phyloP scores from a whole-genome alignment of 2,888 invertebrate species.

The Drosophila niveifrons region DNA sequence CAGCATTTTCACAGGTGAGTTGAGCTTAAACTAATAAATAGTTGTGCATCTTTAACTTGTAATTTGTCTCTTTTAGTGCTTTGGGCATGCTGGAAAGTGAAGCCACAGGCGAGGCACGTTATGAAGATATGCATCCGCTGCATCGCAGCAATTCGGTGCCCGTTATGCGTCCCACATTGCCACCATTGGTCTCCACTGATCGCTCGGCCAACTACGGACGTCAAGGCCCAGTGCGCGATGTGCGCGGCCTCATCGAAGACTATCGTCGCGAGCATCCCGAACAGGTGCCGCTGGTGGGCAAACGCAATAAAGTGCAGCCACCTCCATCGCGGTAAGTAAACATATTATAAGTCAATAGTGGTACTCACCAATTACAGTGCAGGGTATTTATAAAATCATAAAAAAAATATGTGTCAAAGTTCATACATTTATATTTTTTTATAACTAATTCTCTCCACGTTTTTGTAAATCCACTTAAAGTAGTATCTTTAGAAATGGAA shows the following conservation, averaged over 20 bases:
- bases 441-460: too few species aligned
- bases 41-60: background rate
- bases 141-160: slow-evolving; percentile 46
- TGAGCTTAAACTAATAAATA: background rate
- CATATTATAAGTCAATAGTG: too few species aligned
- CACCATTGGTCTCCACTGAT: slow-evolving; percentile 19
- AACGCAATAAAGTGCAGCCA: slow-evolving; percentile 86
- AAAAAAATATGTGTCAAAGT: too few species aligned
- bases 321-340: slow-evolving; percentile 28
- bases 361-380: too few species aligned
- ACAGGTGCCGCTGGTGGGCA: slow-evolving; percentile 89
- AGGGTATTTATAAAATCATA: too few species aligned
- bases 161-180: slow-evolving; percentile 38
- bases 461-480: too few species aligned
- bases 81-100: slow-evolving; percentile 40
- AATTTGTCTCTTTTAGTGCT: slow-evolving; percentile 26
- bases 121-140: slow-evolving; percentile 16
- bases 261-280: slow-evolving; percentile 92
- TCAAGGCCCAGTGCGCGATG: slow-evolving; percentile 92
- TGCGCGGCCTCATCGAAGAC: slow-evolving; percentile 93
- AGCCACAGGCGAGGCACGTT: slow-evolving; percentile 1
- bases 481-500: too few species aligned
- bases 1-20: slow-evolving; percentile 47
- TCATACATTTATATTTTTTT: too few species aligned
- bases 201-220: slow-evolving; percentile 85